Evolutionary conservation across 2,113 vertebrate species (phyloP).

Genomic region (Epinephelus fuscoguttatus): DNA sequence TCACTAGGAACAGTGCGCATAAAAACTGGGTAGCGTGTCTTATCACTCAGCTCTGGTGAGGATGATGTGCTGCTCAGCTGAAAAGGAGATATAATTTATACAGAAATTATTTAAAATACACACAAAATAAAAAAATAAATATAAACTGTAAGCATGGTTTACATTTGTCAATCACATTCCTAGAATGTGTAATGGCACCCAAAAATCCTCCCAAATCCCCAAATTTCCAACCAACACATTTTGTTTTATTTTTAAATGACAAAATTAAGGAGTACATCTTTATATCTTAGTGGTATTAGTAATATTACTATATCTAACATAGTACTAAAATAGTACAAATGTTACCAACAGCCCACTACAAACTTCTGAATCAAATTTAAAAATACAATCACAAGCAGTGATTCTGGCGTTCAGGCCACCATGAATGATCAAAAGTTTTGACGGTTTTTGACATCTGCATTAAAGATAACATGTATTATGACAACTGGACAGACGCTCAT

Average conservation of each 20-base stretch:
- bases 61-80: constrained; percentile 81
- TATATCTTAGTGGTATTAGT: neutral
- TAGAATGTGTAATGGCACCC: neutral
- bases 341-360: neutral
- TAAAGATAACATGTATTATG: no score
- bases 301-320: neutral
- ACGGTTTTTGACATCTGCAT: no score
- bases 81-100: neutral
- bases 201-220: neutral
- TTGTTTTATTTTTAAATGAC: neutral
- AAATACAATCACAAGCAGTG: no score
- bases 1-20: constrained; percentile 83
- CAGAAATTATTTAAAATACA: neutral
- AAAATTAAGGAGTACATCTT: neutral
- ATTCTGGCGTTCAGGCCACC: no score
- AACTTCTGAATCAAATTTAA: neutral
- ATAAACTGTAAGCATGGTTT: neutral
- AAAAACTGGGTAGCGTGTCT: constrained; percentile 70
- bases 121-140: neutral
- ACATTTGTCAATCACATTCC: no score
- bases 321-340: neutral
- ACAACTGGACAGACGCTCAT: no score
- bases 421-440: no score
- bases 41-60: constrained; percentile 74
- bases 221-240: neutral